phyloP scores from a whole-genome alignment of 2,888 invertebrate genomes.

The Drosophila leonis region DNA sequence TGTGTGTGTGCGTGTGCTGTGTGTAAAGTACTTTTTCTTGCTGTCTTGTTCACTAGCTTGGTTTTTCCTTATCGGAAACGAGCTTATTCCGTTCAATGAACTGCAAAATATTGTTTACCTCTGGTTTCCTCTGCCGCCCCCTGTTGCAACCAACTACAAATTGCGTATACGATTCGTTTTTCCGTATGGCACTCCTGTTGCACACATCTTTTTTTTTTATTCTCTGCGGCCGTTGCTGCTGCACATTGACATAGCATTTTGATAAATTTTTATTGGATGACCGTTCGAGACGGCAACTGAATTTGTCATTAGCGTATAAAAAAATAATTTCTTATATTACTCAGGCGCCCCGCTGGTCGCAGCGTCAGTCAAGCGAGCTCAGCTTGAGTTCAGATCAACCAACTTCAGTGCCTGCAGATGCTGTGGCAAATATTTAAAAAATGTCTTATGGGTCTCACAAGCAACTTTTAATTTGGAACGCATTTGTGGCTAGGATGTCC shows the following conservation, averaged over 20 bases:
- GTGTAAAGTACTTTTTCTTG: constrained; percentile 44
- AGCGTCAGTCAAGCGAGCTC: constrained; percentile 15
- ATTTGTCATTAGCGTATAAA: constrained; percentile 49
- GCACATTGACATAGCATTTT: constrained; percentile 42
- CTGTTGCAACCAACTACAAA: constrained; percentile 31
- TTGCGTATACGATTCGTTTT: constrained; percentile 48
- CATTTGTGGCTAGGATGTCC: constrained; percentile 25
- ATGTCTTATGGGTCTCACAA: constrained; percentile 21
- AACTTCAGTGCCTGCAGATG: not conserved
- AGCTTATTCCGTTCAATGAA: constrained; percentile 84
- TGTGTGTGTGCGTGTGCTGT: constrained; percentile 16
- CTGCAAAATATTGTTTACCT: constrained; percentile 84
- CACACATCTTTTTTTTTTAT: constrained; percentile 23
- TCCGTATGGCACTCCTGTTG: constrained; percentile 40
- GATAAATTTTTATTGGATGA: constrained; percentile 50
- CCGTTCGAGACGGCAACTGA: constrained; percentile 12
- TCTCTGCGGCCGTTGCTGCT: constrained; percentile 3
- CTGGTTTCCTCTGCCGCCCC: constrained; percentile 59
- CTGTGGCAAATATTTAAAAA: constrained; percentile 22
- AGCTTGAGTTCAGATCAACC: constrained; percentile 4
- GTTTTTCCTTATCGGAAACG: constrained; percentile 81
- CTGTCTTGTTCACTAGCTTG: constrained; percentile 40
- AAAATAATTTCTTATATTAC: constrained; percentile 22
- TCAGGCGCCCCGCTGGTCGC: constrained; percentile 11
- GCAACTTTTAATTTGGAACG: constrained; percentile 53